Percentiles rank a stretch among this genome's conserved stretches.
These are phyloP conservation scores for Watsonalla cultraria DNA, from an alignment of 2,888 invertebrate genomes.

Conservation along the genomic window DNA sequence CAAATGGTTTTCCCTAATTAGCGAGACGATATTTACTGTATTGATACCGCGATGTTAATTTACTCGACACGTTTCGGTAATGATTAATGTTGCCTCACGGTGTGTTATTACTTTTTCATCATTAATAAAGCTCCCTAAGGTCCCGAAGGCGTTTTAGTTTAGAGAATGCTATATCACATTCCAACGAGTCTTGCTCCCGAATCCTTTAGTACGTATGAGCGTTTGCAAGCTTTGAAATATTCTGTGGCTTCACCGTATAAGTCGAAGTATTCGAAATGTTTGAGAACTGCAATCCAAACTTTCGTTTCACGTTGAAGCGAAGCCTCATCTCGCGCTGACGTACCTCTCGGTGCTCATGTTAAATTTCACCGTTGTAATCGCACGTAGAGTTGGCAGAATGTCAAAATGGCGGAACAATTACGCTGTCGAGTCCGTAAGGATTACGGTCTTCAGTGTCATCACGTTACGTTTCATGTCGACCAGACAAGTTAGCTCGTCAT, in stretches of 20 bases:
- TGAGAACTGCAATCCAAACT: slow-evolving; percentile 14
- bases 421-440: slow-evolving; percentile 47
- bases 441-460: slow-evolving; percentile 29
- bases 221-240: background rate
- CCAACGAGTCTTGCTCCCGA: no score
- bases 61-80: no score
- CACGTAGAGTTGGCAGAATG: slow-evolving; percentile 44
- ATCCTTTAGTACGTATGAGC: no score
- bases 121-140: no score
- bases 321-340: background rate
- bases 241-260: background rate
- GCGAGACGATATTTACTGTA: no score
- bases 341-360: slow-evolving; percentile 21
- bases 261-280: background rate
- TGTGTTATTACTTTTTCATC: no score
- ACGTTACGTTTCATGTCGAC: slow-evolving; percentile 35
- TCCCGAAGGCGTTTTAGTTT: no score
- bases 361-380: slow-evolving; percentile 31
- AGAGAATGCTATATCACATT: no score
- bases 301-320: slow-evolving; percentile 9
- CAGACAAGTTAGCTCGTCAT: slow-evolving; percentile 37
- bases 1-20: no score
- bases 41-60: no score
- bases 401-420: slow-evolving; percentile 58
- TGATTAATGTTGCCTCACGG: no score